phyloP scores from a whole-genome alignment of 2,113 vertebrate species.

The Bufo gargarizans region DNA sequence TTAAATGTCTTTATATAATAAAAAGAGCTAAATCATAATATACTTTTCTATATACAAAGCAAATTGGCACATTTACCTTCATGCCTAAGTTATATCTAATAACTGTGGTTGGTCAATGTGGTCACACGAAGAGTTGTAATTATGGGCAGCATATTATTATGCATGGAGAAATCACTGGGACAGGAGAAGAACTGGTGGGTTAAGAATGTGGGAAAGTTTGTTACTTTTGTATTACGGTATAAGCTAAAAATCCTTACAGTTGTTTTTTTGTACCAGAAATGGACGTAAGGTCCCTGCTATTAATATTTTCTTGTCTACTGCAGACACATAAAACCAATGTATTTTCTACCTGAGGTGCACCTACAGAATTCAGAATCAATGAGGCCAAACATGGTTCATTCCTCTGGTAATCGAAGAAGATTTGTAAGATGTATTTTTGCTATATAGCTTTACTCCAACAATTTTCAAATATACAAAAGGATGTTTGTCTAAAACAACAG shows the following conservation, averaged over 20 bases:
- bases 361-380: not conserved
- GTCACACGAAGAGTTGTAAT: too few species aligned
- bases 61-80: too few species aligned
- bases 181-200: too few species aligned
- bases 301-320: not conserved
- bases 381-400: not conserved
- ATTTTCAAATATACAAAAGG: not conserved
- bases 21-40: too few species aligned
- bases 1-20: too few species aligned
- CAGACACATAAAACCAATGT: not conserved
- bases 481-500: not conserved
- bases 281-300: not conserved
- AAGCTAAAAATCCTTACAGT: not conserved
- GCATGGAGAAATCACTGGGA: too few species aligned
- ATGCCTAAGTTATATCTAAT: too few species aligned
- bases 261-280: not conserved
- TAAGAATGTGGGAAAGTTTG: too few species aligned
- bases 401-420: not conserved
- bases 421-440: not conserved
- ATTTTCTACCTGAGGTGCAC: not conserved
- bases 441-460: not conserved
- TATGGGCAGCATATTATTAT: too few species aligned
- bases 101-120: too few species aligned
- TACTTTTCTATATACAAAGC: too few species aligned
- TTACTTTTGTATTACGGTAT: too few species aligned